phyloP scores from a whole-genome alignment of 35 echinoderm and acorn worm species.

The Anneissia japonica region DNA sequence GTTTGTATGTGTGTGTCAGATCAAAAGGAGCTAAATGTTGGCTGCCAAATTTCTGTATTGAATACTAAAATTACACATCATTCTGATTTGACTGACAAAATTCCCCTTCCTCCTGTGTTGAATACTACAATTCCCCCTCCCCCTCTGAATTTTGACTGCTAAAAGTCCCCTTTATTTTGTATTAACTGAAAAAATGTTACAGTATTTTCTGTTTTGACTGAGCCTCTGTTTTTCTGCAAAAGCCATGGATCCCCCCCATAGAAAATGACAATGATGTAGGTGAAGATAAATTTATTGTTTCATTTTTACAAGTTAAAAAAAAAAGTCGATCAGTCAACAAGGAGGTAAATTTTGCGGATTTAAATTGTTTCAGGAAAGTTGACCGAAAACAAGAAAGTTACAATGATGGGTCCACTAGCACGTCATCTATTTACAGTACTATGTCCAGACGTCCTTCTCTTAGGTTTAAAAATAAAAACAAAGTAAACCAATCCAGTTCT shows the following conservation, averaged over 20 bases:
- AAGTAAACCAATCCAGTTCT: not conserved
- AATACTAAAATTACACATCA: not conserved
- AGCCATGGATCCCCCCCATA: no score
- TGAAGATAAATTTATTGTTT: no score
- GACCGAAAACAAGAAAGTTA: not conserved
- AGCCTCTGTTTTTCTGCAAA: no score
- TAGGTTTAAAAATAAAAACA: slow-evolving; percentile 25
- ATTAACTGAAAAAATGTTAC: no score
- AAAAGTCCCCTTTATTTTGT: no score
- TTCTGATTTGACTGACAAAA: not conserved
- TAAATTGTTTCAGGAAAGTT: slow-evolving; percentile 12
- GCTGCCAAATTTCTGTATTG: not conserved
- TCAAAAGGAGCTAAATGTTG: not conserved
- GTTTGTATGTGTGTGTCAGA: not conserved
- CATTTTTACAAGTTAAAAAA: no score
- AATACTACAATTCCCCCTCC: not conserved
- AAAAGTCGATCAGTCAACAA: no score
- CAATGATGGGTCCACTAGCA: slow-evolving; percentile 1
- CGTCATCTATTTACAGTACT: not conserved
- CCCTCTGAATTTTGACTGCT: not conserved
- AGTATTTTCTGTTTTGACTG: no score
- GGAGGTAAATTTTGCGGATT: no score
- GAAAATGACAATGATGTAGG: no score
- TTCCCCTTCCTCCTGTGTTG: not conserved
- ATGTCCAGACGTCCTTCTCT: not conserved